These are phyloP conservation scores for Hydrolagus affinis DNA, from an alignment of 2,113 vertebrate species.

Conservation along the genomic window DNA sequence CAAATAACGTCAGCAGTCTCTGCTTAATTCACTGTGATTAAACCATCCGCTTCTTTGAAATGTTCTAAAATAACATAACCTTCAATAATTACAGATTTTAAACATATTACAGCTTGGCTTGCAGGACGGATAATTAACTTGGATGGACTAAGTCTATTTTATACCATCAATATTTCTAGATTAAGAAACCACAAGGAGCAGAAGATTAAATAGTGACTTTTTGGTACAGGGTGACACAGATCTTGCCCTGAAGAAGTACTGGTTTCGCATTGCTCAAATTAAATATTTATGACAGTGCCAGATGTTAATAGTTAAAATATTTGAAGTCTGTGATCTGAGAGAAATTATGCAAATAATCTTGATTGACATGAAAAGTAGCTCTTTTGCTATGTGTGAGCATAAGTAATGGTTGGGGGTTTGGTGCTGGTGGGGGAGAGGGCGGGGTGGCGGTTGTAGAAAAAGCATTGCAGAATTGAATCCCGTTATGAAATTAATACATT, in stretches of 20 bases:
- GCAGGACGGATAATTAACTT: not conserved
- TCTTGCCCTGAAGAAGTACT: not conserved
- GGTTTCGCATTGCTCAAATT: not conserved
- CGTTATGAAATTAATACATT: not conserved
- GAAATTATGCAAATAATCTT: not conserved
- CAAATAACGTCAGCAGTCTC: not conserved
- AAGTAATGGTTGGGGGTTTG: too few relatives aligned
- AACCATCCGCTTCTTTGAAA: slow-evolving; percentile 1
- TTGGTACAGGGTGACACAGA: not conserved
- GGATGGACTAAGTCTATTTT: not conserved
- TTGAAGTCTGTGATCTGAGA: not conserved
- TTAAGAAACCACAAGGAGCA: not conserved
- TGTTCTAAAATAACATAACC: not conserved
- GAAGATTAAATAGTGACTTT: not conserved
- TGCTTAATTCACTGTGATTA: not conserved
- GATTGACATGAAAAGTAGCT: not conserved
- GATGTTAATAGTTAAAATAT: not conserved
- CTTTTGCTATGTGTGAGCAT: not conserved
- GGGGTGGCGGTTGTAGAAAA: not conserved
- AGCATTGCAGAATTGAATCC: not conserved
- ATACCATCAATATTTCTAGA: not conserved
- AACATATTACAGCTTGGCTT: too few relatives aligned
- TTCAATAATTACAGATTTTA: not conserved
- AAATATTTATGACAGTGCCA: not conserved
- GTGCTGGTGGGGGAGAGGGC: too few relatives aligned